Percentiles rank a stretch among this genome's conserved stretches.
Conservation (phyloP, 2,113 vertebrate species). For the Bujurquina vittata region DNA sequence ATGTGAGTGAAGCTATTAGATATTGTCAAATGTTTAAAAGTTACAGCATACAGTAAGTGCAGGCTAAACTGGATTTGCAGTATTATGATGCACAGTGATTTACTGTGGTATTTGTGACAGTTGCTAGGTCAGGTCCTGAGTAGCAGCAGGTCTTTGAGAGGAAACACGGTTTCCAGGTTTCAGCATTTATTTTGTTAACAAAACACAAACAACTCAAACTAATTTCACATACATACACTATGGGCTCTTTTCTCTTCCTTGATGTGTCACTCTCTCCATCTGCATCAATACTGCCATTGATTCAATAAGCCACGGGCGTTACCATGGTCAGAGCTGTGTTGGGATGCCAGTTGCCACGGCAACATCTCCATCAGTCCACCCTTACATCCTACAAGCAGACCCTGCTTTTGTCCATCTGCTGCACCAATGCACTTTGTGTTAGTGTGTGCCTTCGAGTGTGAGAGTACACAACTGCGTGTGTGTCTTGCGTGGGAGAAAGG, state of each 20-base stretch:
- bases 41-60: background rate
- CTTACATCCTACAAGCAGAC: constrained; percentile 53
- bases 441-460: constrained; percentile 16
- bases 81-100: background rate
- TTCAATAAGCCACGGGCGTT: constrained; percentile 58
- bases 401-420: constrained; percentile 54
- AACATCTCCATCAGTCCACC: constrained; percentile 64
- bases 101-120: background rate
- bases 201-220: constrained; percentile 2
- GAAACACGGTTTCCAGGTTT: background rate
- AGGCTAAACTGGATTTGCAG: background rate
- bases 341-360: constrained; percentile 69
- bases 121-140: background rate
- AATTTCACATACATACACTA: constrained; percentile 7
- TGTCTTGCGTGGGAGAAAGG: constrained; percentile 70
- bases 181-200: constrained; percentile 3
- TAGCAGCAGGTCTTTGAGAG: background rate
- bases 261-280: constrained; percentile 65
- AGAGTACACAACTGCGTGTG: background rate
- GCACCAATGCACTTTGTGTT: constrained; percentile 25
- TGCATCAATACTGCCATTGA: constrained; percentile 77
- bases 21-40: background rate
- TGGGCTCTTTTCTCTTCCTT: constrained; percentile 19
- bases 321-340: constrained; percentile 71
- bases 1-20: background rate